These are phyloP conservation scores for Acanthochromis polyacanthus DNA, from an alignment of 2,113 vertebrate species.

Conservation along the genomic window DNA sequence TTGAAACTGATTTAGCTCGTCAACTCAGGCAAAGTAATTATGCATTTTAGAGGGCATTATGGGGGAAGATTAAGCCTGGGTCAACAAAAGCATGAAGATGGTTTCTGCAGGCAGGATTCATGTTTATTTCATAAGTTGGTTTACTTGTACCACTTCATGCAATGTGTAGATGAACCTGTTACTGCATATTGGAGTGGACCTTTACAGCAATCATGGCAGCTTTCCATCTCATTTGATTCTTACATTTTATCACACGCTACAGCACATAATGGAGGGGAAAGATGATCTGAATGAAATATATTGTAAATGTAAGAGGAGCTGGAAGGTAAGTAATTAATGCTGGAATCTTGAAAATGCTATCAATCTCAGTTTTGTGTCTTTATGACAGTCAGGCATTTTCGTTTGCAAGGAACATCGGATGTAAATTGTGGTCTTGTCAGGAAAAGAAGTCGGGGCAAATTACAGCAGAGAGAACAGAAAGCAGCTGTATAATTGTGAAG, in stretches of 20 bases:
- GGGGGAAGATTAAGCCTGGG: conserved; percentile 6
- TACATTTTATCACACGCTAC: conserved; percentile 24
- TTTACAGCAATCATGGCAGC: conserved; percentile 1
- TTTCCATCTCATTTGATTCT: conserved; percentile 19
- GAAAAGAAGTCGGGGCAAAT: neutral
- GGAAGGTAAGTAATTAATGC: conserved; percentile 47
- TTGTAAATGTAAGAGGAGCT: conserved; percentile 12
- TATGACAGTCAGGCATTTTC: neutral
- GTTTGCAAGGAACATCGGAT: neutral
- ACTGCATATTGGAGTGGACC: conserved; percentile 13
- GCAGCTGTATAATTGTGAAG: conserved; percentile 11
- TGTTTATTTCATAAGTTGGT: conserved; percentile 42
- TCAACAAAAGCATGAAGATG: conserved; percentile 26
- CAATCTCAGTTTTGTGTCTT: neutral
- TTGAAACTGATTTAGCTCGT: conserved; percentile 15
- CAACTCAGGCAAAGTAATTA: conserved; percentile 24
- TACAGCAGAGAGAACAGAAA: neutral
- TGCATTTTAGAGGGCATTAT: conserved; percentile 35
- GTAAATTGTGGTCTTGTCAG: conserved; percentile 24
- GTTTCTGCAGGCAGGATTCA: neutral
- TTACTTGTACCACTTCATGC: conserved; percentile 17
- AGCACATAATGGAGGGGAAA: conserved; percentile 12
- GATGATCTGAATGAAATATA: conserved; percentile 32
- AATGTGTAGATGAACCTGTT: conserved; percentile 8
- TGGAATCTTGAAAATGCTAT: conserved; percentile 23